Conservation (phyloP, 2,113 vertebrate genomes). For the Rhabdomys dilectus region DNA sequence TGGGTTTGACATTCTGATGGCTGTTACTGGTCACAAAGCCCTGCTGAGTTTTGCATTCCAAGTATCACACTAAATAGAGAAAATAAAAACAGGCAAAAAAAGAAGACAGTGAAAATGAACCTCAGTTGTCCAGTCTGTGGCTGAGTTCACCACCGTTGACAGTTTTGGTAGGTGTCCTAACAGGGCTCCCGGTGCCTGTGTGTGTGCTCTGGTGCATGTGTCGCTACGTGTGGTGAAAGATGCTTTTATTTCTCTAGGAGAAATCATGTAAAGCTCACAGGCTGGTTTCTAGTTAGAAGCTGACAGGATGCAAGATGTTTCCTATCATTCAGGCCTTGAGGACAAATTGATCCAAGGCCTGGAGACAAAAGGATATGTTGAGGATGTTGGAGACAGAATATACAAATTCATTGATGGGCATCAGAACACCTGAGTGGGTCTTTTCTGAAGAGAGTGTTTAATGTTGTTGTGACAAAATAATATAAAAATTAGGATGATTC, state of each 20-base stretch:
- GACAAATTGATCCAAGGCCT: neutral
- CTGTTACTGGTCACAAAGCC: neutral
- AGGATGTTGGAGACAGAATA: neutral
- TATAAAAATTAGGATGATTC: neutral
- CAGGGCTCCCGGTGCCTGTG: neutral
- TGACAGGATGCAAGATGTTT: neutral
- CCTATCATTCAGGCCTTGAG: neutral
- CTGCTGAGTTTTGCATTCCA: neutral
- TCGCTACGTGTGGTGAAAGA: no score
- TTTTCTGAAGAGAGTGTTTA: conserved; percentile 21
- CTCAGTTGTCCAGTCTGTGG: neutral
- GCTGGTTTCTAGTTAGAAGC: conserved; percentile 19
- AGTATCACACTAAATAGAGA: neutral
- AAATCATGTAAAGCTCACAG: conserved; percentile 5
- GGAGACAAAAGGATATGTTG: neutral
- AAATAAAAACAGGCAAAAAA: neutral
- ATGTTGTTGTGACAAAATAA: conserved; percentile 16
- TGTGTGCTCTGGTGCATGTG: neutral
- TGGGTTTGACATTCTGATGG: neutral
- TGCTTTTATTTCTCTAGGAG: neutral
- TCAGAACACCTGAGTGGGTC: neutral
- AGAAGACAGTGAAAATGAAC: neutral
- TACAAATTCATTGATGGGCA: neutral
- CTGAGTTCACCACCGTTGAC: neutral
- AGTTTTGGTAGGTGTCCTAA: neutral